phyloP scores from a whole-genome alignment of 2,113 vertebrate species.

The Macroglossus sobrinus region DNA sequence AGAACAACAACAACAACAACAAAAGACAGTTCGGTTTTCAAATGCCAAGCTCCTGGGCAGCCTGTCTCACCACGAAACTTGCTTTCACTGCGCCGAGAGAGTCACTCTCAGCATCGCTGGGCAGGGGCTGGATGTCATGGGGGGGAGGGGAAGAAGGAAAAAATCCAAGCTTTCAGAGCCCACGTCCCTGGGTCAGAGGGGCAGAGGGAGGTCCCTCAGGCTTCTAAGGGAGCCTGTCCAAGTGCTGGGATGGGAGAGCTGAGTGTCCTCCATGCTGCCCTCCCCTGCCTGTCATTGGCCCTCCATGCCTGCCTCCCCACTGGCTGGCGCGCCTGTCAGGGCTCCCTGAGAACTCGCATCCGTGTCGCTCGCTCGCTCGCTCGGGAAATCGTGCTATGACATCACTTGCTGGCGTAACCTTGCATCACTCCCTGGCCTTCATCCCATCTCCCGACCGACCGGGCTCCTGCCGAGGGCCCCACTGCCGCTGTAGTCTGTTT shows the following conservation, averaged over 20 bases:
- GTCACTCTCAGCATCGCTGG: background rate
- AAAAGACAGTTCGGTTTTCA: background rate
- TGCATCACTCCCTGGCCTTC: constrained; percentile 66
- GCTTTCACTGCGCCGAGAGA: background rate
- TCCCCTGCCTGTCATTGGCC: constrained; percentile 1
- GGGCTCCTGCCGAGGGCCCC: background rate
- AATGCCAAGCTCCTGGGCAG: background rate
- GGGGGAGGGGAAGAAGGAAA: too few species aligned
- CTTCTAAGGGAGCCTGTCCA: constrained; percentile 35
- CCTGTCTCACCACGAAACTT: constrained; percentile 22
- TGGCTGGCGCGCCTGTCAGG: constrained; percentile 40
- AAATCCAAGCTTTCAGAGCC: constrained; percentile 19
- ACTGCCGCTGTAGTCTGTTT: background rate
- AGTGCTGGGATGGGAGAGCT: constrained; percentile 6
- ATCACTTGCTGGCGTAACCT: constrained; percentile 70
- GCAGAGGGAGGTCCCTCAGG: constrained; percentile 5
- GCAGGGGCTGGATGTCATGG: background rate
- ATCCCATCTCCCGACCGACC: constrained; percentile 51
- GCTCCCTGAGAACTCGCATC: constrained; percentile 62
- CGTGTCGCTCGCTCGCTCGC: constrained; percentile 64
- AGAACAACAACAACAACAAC: background rate
- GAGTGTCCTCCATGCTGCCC: background rate
- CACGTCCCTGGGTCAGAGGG: constrained; percentile 1
- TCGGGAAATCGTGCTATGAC: constrained; percentile 70
- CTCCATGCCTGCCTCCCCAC: constrained; percentile 45